Conservation (phyloP, 2,113 vertebrate species). For the Rhineura floridana region DNA sequence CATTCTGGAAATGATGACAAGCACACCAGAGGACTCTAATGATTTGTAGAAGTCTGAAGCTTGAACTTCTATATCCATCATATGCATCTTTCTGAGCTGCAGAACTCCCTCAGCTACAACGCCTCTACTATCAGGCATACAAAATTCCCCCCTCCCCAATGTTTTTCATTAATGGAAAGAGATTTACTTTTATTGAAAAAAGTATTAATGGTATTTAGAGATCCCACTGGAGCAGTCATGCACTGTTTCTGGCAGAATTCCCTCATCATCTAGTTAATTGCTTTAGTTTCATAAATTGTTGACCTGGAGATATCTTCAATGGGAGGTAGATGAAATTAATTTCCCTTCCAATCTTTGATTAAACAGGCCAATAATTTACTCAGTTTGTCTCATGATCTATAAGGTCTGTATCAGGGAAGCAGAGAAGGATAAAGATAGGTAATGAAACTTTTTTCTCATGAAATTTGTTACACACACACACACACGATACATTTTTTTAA, state of each 20-base stretch:
- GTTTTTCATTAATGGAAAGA: constrained; percentile 48
- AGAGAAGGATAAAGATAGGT: background rate
- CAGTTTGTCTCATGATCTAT: constrained; percentile 12
- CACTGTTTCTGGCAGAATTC: constrained; percentile 56
- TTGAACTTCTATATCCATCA: background rate
- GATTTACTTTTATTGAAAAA: constrained; percentile 57
- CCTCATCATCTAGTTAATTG: constrained; percentile 56
- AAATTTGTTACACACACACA: background rate
- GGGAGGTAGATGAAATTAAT: constrained; percentile 40
- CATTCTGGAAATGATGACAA: background rate
- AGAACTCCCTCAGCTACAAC: background rate
- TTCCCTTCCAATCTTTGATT: constrained; percentile 58
- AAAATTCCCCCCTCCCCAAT: constrained; percentile 11
- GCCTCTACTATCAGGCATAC: constrained; percentile 14
- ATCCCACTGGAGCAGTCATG: constrained; percentile 45
- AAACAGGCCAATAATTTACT: constrained; percentile 27
- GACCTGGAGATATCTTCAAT: constrained; percentile 51
- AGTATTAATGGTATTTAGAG: constrained; percentile 52
- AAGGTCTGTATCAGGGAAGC: constrained; percentile 22
- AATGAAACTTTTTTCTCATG: background rate
- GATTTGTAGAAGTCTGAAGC: background rate
- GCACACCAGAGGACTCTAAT: background rate
- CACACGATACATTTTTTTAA: background rate
- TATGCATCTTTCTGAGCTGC: background rate
- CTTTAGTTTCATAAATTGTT: constrained; percentile 58